These are phyloP conservation scores for Sepioteuthis lessoniana DNA, from an alignment of 2,888 invertebrate genomes.

Conservation along the genomic window DNA sequence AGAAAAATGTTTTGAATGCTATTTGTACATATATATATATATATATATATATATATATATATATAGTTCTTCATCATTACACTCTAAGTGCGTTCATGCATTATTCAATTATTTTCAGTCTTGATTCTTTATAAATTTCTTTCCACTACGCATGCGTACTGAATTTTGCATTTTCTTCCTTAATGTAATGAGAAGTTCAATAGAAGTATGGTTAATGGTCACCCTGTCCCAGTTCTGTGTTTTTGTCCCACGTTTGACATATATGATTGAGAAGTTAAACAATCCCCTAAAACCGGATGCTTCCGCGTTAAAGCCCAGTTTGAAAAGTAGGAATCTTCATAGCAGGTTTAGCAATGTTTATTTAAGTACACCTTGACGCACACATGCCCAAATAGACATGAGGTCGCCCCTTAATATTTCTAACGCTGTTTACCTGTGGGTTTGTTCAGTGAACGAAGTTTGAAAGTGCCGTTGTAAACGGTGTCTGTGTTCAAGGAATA, in stretches of 20 bases:
- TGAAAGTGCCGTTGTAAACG: rapidly evolving
- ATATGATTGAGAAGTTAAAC: not conserved
- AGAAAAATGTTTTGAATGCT: too few relatives aligned
- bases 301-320: not conserved
- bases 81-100: too few relatives aligned
- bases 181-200: not conserved
- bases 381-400: too few relatives aligned
- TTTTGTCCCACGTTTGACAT: not conserved
- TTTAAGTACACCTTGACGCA: not conserved
- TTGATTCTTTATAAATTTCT: not conserved
- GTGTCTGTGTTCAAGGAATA: not conserved
- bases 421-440: too few relatives aligned
- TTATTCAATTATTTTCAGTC: too few relatives aligned
- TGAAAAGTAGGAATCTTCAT: not conserved
- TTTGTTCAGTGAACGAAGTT: not conserved
- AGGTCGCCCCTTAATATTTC: too few relatives aligned
- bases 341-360: not conserved
- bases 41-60: too few relatives aligned
- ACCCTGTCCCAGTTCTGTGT: not conserved
- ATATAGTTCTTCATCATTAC: too few relatives aligned
- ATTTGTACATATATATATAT: too few relatives aligned
- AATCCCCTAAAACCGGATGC: not conserved
- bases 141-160: not conserved
- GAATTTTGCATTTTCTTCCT: not conserved
- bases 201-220: not conserved